Evolutionary conservation across 2,888 invertebrate species (phyloP).

Genomic region (Phalera bucephala): DNA sequence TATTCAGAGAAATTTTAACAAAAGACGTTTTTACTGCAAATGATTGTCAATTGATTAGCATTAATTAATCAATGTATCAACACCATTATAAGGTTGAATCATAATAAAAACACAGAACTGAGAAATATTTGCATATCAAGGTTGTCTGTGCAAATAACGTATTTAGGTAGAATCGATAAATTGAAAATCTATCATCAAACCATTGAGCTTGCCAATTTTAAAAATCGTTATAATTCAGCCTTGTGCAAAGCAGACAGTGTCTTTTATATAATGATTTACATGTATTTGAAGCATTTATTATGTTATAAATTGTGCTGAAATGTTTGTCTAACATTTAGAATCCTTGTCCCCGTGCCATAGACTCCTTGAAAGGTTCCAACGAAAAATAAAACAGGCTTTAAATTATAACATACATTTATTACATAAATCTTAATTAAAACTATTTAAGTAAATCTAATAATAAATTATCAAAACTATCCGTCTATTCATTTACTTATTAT

Average conservation of each 20-base stretch:
- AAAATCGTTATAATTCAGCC: constrained; percentile 3
- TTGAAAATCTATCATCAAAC: no score
- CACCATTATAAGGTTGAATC: no score
- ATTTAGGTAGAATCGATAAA: no score
- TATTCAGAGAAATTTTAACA: no score
- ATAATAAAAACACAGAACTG: no score
- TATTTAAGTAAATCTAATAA: constrained; percentile 25
- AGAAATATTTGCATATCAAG: no score
- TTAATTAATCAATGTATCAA: no score
- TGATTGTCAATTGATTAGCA: no score
- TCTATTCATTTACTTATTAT: constrained; percentile 9
- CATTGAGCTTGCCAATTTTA: constrained; percentile 8
- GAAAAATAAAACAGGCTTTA: constrained; percentile 32
- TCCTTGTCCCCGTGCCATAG: constrained; percentile 27
- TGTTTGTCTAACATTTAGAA: constrained; percentile 12
- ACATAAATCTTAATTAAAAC: constrained; percentile 25
- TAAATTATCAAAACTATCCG: constrained; percentile 20
- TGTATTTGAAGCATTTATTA: constrained; percentile 24
- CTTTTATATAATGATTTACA: not conserved
- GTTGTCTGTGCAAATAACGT: no score
- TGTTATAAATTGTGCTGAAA: constrained; percentile 15
- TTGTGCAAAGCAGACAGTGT: constrained; percentile 10
- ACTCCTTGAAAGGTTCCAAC: constrained; percentile 21
- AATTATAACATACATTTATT: constrained; percentile 24
- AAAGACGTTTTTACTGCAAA: no score